Evolutionary conservation across 92 coral and sea anemone species (phyloP).

Genomic region (Pocillopora meandrina): DNA sequence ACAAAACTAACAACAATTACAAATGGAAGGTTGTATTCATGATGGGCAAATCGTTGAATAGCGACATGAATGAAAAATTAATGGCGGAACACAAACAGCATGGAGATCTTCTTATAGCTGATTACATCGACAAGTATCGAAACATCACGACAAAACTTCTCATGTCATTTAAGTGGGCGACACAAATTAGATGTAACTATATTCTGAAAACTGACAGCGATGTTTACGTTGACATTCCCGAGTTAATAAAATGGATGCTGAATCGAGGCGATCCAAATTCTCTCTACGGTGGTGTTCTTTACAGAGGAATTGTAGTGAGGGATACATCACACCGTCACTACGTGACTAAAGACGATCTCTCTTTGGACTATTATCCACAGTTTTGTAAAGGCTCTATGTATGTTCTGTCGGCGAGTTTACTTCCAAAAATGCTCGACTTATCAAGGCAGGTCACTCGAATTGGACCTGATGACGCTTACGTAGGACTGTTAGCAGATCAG

Average conservation of each 20-base stretch:
- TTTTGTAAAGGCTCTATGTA: constrained; percentile 85
- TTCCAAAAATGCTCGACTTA: constrained; percentile 65
- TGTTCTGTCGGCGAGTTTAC: constrained; percentile 70
- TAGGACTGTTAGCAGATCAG: constrained; percentile 66
- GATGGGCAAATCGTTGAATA: constrained; percentile 59
- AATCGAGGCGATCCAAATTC: constrained; percentile 26
- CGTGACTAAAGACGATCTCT: constrained; percentile 54
- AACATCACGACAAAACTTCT: constrained; percentile 74
- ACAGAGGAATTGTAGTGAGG: constrained; percentile 65
- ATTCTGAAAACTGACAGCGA: constrained; percentile 91
- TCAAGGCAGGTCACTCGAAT: constrained; percentile 61
- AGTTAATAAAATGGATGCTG: constrained; percentile 70
- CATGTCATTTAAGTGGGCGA: constrained; percentile 87
- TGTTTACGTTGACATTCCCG: constrained; percentile 80
- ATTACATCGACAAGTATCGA: constrained; percentile 73
- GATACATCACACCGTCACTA: constrained; percentile 73
- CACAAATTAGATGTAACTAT: constrained; percentile 54
- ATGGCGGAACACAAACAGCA: constrained; percentile 54
- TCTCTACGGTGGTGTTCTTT: constrained; percentile 79
- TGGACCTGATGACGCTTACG: constrained; percentile 79
- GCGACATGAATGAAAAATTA: constrained; percentile 43
- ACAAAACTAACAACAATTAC: background rate
- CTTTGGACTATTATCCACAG: constrained; percentile 63
- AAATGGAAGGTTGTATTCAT: constrained; percentile 67
- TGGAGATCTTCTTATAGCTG: constrained; percentile 82